These are phyloP conservation scores for Anhinga anhinga DNA, from an alignment of 2,113 vertebrate genomes.

Conservation along the genomic window DNA sequence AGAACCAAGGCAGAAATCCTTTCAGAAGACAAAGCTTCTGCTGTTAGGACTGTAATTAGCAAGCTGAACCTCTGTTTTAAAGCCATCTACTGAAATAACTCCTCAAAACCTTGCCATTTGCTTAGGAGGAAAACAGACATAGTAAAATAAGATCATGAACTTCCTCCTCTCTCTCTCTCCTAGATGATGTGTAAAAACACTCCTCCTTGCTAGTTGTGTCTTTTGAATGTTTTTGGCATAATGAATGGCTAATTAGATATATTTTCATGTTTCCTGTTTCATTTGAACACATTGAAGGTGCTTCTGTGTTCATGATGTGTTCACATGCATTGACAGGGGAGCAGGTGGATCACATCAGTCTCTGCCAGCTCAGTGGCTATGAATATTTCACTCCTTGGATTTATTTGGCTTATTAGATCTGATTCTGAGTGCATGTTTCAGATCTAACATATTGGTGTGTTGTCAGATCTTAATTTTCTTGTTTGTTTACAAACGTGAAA, in stretches of 20 bases:
- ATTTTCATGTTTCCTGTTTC: background rate
- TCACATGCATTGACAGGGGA: background rate
- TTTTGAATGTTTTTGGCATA: background rate
- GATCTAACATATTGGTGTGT: background rate
- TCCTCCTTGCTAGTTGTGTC: background rate
- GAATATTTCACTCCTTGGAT: background rate
- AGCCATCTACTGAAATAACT: background rate
- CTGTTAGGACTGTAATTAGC: background rate
- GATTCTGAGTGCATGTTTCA: background rate
- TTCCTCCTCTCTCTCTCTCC: background rate
- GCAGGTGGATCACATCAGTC: background rate
- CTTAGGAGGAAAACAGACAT: background rate
- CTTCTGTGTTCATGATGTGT: background rate
- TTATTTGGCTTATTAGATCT: background rate
- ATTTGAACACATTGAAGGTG: background rate
- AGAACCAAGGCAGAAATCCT: background rate
- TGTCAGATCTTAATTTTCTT: background rate
- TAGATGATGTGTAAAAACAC: background rate
- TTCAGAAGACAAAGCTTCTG: background rate
- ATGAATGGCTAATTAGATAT: background rate
- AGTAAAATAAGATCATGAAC: background rate
- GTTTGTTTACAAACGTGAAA: background rate
- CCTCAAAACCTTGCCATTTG: background rate
- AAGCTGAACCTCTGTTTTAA: background rate
- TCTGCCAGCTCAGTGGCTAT: background rate